Base-by-base conservation (phyloP, 2,888 invertebrate species). In the Ceraclea dissimilis region DNA sequence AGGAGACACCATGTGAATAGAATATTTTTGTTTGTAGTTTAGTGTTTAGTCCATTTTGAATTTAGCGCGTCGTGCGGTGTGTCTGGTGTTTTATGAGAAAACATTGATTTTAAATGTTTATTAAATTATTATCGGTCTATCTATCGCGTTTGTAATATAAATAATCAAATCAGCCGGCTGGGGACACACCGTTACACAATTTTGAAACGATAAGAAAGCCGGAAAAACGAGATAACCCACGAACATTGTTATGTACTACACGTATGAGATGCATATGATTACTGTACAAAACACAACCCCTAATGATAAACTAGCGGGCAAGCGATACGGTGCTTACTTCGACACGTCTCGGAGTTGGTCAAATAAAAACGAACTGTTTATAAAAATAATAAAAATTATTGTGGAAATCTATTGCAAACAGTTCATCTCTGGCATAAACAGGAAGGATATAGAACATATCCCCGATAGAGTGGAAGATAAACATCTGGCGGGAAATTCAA, bases 221-320 rank as follows among this genome's bases (percentile, higher is more conserved):
- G 39, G 39, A 16, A 39, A 31, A 39, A 26, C 26, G 26, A 26
- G 26, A 26, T 26, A 26, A 26, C 26, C 26, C 26, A 26, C 26
- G 26, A 26, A 26, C 5, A 39, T 39, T 39, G 39, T 39, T 39
- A 39, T 39, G 39, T 39, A n/a, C 16, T 13, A 39, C 39, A 39
- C 16, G 39, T 39, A 39, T 39, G 39, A 39, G 39, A 39, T 39
- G 39, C 39, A 39, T 39, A 39, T 39, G 39, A 39, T 39, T 39
- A 39, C 39, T 39, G 13, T 39, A 39, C 13, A 2, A 39, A 39
- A 39, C 13, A n/a, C 39, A n/a, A 39, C 39, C 39, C 39, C 39
- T 39, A 16, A 39, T 39, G 39, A 39, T 39, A 39, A 39, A 26
- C 4, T 26, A 26, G 26, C 26, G 26, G 26, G 26, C 26, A 26